Evolutionary conservation across 1,140 invertebrate genomes (phyloP).

Genomic region (Hormaphis cornu): DNA sequence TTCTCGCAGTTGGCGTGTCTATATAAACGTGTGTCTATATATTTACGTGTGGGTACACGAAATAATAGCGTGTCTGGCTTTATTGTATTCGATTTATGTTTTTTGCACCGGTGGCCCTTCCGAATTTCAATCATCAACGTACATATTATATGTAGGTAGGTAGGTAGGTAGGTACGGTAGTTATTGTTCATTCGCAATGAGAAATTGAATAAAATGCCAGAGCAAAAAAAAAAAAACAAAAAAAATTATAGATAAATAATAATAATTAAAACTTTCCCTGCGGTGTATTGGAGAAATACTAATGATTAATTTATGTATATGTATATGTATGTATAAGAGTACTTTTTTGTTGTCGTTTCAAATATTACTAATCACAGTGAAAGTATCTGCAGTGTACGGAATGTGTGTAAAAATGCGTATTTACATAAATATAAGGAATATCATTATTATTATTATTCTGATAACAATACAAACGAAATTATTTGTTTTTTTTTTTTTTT

Average conservation of each 20-base stretch:
- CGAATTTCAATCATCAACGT: no score
- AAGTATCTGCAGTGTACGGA: neutral
- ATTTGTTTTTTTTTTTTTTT: neutral
- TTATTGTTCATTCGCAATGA: neutral
- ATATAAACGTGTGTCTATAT: no score
- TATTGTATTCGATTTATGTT: no score
- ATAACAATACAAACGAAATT: neutral
- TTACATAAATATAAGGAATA: neutral
- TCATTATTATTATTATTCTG: no score
- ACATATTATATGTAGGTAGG: no score
- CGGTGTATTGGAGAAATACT: neutral
- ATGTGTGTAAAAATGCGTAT: neutral
- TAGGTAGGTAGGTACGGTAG: no score
- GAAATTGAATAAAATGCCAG: neutral
- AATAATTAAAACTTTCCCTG: neutral
- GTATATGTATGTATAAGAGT: no score
- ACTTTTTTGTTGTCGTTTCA: neutral
- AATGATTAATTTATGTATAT: neutral
- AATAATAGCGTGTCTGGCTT: no score
- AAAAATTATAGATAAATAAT: neutral
- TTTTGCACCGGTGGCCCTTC: neutral
- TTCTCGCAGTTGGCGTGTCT: no score
- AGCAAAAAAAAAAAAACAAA: neutral
- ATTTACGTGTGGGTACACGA: no score
- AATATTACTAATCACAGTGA: neutral